Evolutionary conservation across 2,888 invertebrate species (phyloP).

Genomic region (Urechis unicinctus): DNA sequence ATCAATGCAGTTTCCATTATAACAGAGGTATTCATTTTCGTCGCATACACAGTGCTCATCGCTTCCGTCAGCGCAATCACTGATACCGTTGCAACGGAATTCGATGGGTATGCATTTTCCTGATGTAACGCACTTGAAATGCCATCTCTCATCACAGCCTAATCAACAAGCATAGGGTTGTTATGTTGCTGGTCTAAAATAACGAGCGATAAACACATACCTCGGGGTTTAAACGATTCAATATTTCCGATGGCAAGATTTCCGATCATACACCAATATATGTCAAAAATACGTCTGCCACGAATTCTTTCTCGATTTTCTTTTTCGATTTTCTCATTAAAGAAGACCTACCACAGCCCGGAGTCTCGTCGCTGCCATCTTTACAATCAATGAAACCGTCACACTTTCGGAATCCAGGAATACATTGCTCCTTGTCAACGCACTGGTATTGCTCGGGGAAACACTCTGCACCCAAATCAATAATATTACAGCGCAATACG

Average conservation of each 20-base stretch:
- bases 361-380: slow-evolving; percentile 4
- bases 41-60: slow-evolving; percentile 9
- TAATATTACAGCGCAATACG: too few relatives aligned
- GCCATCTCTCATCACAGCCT: not conserved
- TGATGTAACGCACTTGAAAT: not conserved
- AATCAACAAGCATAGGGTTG: too few relatives aligned
- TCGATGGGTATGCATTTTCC: not conserved
- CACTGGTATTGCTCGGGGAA: not conserved
- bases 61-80: slow-evolving; percentile 12
- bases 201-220: too few relatives aligned
- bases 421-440: not conserved
- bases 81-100: slow-evolving; percentile 10
- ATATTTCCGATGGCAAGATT: too few relatives aligned
- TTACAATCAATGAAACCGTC: slow-evolving; percentile 5
- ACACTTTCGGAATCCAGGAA: not conserved
- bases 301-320: too few relatives aligned
- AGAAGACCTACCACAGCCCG: slow-evolving; percentile 6
- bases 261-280: too few relatives aligned
- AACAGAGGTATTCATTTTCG: not conserved
- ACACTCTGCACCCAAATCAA: not conserved
- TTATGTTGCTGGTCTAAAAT: too few relatives aligned
- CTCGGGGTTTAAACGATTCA: too few relatives aligned
- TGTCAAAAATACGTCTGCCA: too few relatives aligned
- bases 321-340: not conserved
- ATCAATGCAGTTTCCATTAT: not conserved